Conservation (phyloP, 1,140 invertebrate species). For the Maconellicoccus hirsutus region DNA sequence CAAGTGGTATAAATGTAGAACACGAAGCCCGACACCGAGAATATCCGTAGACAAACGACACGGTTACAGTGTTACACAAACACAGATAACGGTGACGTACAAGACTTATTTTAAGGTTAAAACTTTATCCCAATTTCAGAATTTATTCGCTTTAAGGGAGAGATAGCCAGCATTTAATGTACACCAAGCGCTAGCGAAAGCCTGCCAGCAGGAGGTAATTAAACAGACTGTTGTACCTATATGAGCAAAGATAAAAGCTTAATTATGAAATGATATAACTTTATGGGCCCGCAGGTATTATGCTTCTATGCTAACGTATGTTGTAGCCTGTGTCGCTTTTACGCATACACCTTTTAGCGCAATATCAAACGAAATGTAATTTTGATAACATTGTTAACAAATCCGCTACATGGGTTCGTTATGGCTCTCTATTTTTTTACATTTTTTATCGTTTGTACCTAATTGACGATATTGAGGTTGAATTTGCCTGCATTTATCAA, state of each 20-base stretch:
- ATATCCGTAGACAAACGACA: background rate
- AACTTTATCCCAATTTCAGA: background rate
- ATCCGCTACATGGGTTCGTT: background rate
- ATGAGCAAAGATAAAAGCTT: constrained; percentile 9
- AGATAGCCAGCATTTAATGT: constrained; percentile 8
- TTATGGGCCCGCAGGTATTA: constrained; percentile 7
- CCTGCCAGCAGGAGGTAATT: constrained; percentile 1
- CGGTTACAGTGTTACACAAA: too few relatives aligned
- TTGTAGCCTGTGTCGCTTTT: background rate
- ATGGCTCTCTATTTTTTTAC: background rate
- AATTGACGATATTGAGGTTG: background rate
- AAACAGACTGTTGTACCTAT: background rate
- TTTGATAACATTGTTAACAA: constrained; percentile 1
- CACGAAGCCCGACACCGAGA: background rate
- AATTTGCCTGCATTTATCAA: background rate
- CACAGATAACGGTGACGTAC: background rate
- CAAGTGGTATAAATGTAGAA: too few relatives aligned
- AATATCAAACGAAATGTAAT: constrained; percentile 6
- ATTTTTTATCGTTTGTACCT: background rate
- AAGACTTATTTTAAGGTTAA: background rate
- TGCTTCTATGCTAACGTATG: background rate
- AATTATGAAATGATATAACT: constrained; percentile 6
- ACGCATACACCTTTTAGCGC: background rate
- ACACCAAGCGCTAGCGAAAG: background rate
- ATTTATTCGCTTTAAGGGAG: constrained; percentile 8